Conservation (phyloP, 2,888 invertebrate genomes). For the Polydrusus pterygomalis region DNA sequence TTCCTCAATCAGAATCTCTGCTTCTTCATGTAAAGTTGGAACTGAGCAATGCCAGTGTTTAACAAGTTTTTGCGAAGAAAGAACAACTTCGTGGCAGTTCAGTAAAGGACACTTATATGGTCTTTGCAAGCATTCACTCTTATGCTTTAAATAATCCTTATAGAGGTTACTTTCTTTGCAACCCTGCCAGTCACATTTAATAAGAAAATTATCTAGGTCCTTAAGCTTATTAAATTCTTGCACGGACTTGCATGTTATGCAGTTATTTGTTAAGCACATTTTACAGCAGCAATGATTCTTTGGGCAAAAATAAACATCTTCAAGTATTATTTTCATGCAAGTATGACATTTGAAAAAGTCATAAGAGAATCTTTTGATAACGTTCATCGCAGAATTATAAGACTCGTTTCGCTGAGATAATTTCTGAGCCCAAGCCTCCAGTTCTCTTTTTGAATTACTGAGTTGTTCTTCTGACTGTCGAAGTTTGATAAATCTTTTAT, state of each 20-base stretch:
- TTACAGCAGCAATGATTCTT: neutral
- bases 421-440: neutral
- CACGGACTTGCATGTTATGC: neutral
- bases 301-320: neutral
- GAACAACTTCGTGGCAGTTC: too few relatives aligned
- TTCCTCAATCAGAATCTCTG: too few relatives aligned
- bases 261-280: neutral
- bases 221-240: neutral
- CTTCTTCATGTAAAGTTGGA: too few relatives aligned
- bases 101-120: too few relatives aligned
- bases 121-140: too few relatives aligned
- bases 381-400: neutral
- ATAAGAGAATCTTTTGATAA: slow-evolving; percentile 2
- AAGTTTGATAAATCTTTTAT: neutral
- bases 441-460: neutral
- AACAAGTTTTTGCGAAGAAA: too few relatives aligned
- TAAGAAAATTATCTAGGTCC: neutral
- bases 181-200: neutral
- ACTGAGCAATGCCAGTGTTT: too few relatives aligned
- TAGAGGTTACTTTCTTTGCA: neutral
- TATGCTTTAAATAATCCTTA: too few relatives aligned
- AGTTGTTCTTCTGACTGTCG: neutral
- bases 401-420: too few relatives aligned
- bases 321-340: neutral
- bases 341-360: neutral